Evolutionary conservation across 2,113 vertebrate species (phyloP).

Genomic region (Mastomys coucha): DNA sequence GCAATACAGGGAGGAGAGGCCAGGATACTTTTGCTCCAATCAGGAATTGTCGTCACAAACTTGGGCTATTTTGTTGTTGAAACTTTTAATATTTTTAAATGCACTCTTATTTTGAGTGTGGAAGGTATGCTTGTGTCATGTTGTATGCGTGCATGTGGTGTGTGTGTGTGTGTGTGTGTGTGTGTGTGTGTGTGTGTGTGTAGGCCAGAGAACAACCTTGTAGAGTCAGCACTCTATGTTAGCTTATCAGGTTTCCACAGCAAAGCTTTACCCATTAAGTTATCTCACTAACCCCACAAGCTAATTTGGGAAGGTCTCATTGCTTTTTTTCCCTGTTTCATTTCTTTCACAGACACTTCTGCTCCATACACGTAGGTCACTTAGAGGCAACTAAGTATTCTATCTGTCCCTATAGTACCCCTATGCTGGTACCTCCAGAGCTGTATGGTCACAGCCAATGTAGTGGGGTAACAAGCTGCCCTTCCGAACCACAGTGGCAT

Average conservation of each 20-base stretch:
- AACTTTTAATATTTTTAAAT: background rate
- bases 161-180: background rate
- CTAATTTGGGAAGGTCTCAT: background rate
- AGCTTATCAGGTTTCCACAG: background rate
- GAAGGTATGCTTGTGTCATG: background rate
- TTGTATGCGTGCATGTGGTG: background rate
- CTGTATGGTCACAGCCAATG: conserved; percentile 74
- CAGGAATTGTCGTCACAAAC: background rate
- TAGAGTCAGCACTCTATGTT: background rate
- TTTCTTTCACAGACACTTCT: background rate
- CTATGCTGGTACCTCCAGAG: conserved; percentile 79
- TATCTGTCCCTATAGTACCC: rapidly evolving
- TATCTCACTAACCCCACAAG: background rate
- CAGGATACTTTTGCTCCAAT: too few relatives aligned
- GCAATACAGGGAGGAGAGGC: background rate
- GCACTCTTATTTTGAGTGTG: background rate
- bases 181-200: background rate
- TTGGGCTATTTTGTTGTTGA: background rate
- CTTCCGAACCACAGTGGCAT: conserved; percentile 77
- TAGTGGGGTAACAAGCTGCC: conserved; percentile 79
- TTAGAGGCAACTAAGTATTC: background rate
- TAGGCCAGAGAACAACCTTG: background rate
- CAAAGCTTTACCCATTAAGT: background rate
- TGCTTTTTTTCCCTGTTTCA: background rate
- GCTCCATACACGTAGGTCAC: background rate